phyloP scores from a whole-genome alignment of 2,797 vertebrate genomes.

The Sebastes umbrosus region DNA sequence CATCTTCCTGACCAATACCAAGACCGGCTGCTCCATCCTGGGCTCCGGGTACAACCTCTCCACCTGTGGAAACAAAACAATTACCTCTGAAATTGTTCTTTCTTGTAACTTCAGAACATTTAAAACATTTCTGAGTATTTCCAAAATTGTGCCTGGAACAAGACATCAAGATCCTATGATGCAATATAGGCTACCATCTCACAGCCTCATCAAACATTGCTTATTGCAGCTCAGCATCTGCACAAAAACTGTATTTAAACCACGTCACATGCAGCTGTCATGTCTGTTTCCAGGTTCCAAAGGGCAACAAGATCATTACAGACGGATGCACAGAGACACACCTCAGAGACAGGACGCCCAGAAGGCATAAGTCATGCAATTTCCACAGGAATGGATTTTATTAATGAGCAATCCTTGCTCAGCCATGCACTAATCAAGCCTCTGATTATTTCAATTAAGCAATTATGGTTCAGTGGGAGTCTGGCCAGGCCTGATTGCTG shows the following conservation, averaged over 20 bases:
- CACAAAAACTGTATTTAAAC: background rate
- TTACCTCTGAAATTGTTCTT: background rate
- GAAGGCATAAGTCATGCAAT: constrained; percentile 32
- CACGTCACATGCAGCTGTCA: background rate
- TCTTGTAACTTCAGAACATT: background rate
- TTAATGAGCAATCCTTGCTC: constrained; percentile 45
- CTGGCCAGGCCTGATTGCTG: constrained; percentile 50
- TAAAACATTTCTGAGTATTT: background rate
- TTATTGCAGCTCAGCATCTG: background rate
- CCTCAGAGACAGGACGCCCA: constrained; percentile 14
- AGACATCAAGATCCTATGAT: background rate
- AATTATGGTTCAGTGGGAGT: constrained; percentile 38
- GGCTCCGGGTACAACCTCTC: constrained; percentile 74
- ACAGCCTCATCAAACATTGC: background rate
- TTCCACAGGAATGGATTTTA: constrained; percentile 46
- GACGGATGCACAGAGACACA: constrained; percentile 9
- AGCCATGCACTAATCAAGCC: constrained; percentile 51
- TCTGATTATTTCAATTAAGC: constrained; percentile 64
- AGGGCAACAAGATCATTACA: background rate
- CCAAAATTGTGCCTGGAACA: background rate
- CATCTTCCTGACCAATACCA: constrained; percentile 76
- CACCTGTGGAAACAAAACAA: constrained; percentile 73
- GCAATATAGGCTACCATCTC: background rate
- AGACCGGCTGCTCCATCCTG: constrained; percentile 82
- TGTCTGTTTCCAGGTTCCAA: constrained; percentile 11